Base-by-base conservation (phyloP, 2,888 invertebrate genomes). In the Adineta ricciae region DNA sequence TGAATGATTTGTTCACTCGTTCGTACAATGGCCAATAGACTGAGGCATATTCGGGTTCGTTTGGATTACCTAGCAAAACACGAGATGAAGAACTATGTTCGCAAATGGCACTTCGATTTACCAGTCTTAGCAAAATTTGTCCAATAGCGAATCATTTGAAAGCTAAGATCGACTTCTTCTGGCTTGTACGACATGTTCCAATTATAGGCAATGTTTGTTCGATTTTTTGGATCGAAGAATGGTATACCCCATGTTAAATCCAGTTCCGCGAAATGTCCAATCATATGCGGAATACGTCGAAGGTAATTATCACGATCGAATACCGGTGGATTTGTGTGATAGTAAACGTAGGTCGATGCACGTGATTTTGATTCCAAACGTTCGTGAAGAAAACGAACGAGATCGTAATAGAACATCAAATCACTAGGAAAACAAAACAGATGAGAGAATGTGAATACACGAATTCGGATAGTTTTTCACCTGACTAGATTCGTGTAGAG, bases 111-210 rank as follows among this genome's bases (percentile, higher is more conserved):
- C 19, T 50, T 50, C 50, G 14, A 49, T 11, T 41, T 78, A 78
- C 85, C 85, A 32, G 46, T 36, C 78, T 85, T 85, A n/a, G 84
- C 85, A 84, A 85, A 85, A 54, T 83, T 85, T 16, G 84, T 50
- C 85, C 85, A 85, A 72, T 85, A 64, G 7, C 52, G 41, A 41
- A 85, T 85, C 4, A 85, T 24, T 27, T 27, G 24, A 54, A 46
- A 27, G 27, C 85, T 85, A 27, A 85, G 54, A 7, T 85, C 78
- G 36, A 72, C 19, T 41, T 85, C 83, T 56, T 83, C 50, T 21
- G 41, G 19, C 24, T 73, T 84, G 49, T 85, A 85, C 3, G 78
- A 41, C 41, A 78, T 41, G 49, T 85, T 85, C 54, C 72, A 73
- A 50, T 36, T 32, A 41, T 83, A 83, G 1, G 49, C 78, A 14